Evolutionary conservation across 2,888 invertebrate genomes (phyloP), one percentile per base, ranked within the genome.

Genomic region (Tipula lateralis): DNA sequence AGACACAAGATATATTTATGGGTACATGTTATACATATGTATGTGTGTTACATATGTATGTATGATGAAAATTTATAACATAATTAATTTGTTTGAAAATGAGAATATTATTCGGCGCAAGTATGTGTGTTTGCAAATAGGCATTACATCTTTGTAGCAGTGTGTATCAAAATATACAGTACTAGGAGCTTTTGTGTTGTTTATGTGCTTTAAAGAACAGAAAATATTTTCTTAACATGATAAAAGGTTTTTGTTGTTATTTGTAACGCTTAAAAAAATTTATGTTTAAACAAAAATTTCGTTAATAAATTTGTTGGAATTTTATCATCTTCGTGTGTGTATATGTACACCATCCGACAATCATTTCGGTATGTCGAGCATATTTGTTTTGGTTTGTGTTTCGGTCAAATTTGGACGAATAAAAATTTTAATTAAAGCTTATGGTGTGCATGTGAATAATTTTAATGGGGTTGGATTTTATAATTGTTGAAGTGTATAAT

Each of bases 11-110:
- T 24, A 66, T 66, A 66, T 66, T 66, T 50, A 50, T 50, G 44
- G n/a, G 44, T 16, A 16, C 66, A 24, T 66, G 66, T 66, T 24
- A 66, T n/a, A n/a, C n/a, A n/a, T n/a, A n/a, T n/a, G n/a, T n/a
- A n/a, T 66, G 9, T 66, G 9, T 24, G 24, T 1, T 19, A 50
- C 19, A 19, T 24, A 66, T 12, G 1, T 1, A 66, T n/a, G n/a
- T 66, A 66, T 24, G 66, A 66, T 66, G 66, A 66, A 66, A 66
- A 66, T 66, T 66, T 66, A 66, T 66, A 66, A 66, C 66, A 66
- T 66, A 66, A 66, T 66, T 66, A 66, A 66, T 66, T 66, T 66
- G 66, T 24, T 66, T 24, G 24, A 66, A 66, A n/a, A 24, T 24
- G 66, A 66, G 24, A 66, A 66, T 24, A 7, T 66, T 24, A 12